These are phyloP conservation scores for Alectura lathami DNA, from an alignment of 2,113 vertebrate genomes.

Conservation along the genomic window DNA sequence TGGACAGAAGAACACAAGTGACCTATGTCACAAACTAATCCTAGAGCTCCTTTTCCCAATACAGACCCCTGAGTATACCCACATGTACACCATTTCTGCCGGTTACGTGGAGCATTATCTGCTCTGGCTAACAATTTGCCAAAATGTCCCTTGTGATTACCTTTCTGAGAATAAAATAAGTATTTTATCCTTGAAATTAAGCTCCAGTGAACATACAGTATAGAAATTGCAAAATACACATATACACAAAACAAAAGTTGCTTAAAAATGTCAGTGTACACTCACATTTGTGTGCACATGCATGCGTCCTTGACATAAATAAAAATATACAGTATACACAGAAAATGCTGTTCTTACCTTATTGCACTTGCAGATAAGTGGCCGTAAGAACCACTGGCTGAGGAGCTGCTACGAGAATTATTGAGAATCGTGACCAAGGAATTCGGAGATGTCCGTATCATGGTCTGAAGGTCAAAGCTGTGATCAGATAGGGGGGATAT, in stretches of 20 bases:
- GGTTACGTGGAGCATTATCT: neutral
- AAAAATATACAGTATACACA: neutral
- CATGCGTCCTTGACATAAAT: neutral
- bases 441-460: constrained; percentile 97
- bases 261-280: neutral
- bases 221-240: neutral
- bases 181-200: neutral
- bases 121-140: neutral
- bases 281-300: neutral
- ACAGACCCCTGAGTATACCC: neutral
- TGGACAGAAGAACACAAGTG: neutral
- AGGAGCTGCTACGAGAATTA: constrained; percentile 97
- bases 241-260: neutral
- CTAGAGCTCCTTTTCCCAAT: neutral
- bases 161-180: neutral
- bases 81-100: neutral
- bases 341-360: constrained; percentile 82
- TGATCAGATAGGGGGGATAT: constrained; percentile 95
- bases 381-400: constrained; percentile 95
- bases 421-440: constrained; percentile 97
- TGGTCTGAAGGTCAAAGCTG: constrained; percentile 97
- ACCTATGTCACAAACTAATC: neutral
- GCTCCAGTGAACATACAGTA: neutral
- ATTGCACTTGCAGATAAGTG: constrained; percentile 97
- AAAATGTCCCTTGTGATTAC: neutral